Evolutionary conservation across 2,797 vertebrate species (phyloP), one percentile per base, ranked within the genome.

Genomic region (Coregonus suidteri): DNA sequence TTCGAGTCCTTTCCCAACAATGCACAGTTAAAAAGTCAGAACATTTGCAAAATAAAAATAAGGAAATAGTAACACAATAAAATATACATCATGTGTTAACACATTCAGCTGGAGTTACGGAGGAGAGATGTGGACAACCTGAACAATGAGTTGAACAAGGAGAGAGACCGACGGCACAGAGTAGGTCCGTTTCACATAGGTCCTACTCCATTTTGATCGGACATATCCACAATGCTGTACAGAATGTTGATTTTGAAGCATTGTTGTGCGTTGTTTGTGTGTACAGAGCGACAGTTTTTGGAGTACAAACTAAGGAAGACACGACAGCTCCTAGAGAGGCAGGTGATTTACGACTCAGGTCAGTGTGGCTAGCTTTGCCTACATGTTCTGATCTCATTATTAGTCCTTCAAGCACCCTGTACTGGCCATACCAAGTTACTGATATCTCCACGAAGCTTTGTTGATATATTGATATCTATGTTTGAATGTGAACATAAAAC

Each of bases 241-340:
- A 47, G 9, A 13, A 47, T 47, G 3, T 71, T 56, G 16, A 4
- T 25, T 7, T 1, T 37, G 15, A 35, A 64, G n/a, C 37, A 2
- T 56, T n/a, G 53, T 56, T 71, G 9, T 70, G n/a, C 41, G 16
- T 47, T 47, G 41, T 13, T 70, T 35, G n/a, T 59, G 71, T 84
- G 53, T 47, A 34, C 30, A 81, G 84, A 85, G 75, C 77, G 70
- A 3, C 79, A 56, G 65, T 79, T 83, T 53, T 71, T 82, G 75
- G 71, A 77, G 69, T 83, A 77, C 64, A 83, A 41, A 34, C 73
- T 85, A 3, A 78, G 47, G 73, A 85, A 70, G 56, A 66, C 52
- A 1, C 35, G 67, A 20, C 65, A 75, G 67, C 25, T 75, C n/a
- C 15, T 83, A 18, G 75, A 79, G 34, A 37, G 25, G 7, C 65